Evolutionary conservation across 92 coral and sea anemone species (phyloP).

Genomic region (Pocillopora grandis): DNA sequence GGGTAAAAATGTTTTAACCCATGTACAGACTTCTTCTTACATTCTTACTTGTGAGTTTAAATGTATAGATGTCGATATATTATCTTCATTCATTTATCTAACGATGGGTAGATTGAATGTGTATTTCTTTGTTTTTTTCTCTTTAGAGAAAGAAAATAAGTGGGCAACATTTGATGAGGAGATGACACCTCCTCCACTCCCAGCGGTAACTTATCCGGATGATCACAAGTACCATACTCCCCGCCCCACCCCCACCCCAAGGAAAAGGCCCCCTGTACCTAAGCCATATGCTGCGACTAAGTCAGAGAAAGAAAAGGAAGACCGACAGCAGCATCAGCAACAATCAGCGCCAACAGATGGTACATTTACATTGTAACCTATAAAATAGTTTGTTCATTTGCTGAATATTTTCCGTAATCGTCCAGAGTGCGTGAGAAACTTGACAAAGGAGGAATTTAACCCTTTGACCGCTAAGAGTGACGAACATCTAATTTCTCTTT

Average conservation of each 20-base stretch:
- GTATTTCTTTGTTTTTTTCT: background rate
- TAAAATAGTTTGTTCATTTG: background rate
- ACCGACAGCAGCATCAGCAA: background rate
- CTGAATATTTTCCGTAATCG: background rate
- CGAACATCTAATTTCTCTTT: no score
- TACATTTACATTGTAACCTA: background rate
- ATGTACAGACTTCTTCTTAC: no score
- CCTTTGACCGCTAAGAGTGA: no score
- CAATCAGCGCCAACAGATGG: slow-evolving; percentile 19
- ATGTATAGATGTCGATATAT: no score
- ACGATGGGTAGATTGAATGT: background rate
- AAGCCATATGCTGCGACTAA: slow-evolving; percentile 78
- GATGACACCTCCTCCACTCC: slow-evolving; percentile 58
- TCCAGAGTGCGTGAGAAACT: no score
- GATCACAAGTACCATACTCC: slow-evolving; percentile 39
- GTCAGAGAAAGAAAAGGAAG: slow-evolving; percentile 33
- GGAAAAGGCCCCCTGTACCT: slow-evolving; percentile 89
- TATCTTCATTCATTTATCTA: no score
- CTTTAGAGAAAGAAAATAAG: slow-evolving; percentile 34
- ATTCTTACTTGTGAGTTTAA: no score
- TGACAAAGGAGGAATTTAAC: no score
- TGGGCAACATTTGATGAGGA: slow-evolving; percentile 84
- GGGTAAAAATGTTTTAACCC: no score
- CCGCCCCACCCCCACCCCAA: slow-evolving; percentile 27
- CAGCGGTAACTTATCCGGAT: slow-evolving; percentile 79